These are phyloP conservation scores for Mesochorus sp. DNA, from an alignment of 2,888 invertebrate genomes.

Conservation along the genomic window DNA sequence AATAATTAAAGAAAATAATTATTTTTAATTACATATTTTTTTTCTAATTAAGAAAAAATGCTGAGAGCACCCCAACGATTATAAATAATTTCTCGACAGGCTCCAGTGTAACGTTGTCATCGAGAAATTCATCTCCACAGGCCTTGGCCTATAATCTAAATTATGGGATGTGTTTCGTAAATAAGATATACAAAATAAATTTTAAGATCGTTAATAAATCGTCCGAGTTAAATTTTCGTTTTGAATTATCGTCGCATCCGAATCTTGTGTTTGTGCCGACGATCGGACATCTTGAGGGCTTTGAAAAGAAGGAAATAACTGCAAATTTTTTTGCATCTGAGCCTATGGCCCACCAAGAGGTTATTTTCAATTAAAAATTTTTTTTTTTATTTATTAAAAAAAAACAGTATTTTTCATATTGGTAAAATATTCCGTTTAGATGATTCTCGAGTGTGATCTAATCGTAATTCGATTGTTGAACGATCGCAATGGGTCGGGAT, in stretches of 20 bases:
- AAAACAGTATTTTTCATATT: constrained; percentile 7
- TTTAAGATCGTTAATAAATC: constrained; percentile 82
- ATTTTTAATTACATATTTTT: background rate
- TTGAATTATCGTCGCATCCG: constrained; percentile 78
- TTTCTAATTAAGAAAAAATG: background rate
- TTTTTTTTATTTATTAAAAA: constrained; percentile 6
- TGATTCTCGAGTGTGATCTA: constrained; percentile 67
- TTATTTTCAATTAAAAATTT: constrained; percentile 52
- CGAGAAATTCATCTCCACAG: background rate
- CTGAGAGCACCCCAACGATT: background rate
- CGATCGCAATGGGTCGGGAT: constrained; percentile 66
- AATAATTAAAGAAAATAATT: background rate
- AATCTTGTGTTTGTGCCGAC: constrained; percentile 83
- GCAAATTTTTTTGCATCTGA: constrained; percentile 83
- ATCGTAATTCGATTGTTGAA: constrained; percentile 66
- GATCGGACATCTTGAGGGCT: constrained; percentile 81
- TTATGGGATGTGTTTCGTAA: constrained; percentile 79
- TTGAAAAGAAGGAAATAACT: constrained; percentile 82
- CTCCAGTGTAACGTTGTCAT: constrained; percentile 14
- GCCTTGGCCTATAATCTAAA: constrained; percentile 74
- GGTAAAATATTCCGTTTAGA: constrained; percentile 58
- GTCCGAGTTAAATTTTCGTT: constrained; percentile 77
- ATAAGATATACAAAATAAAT: constrained; percentile 76
- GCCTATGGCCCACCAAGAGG: constrained; percentile 77
- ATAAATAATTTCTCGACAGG: constrained; percentile 10